Conservation (phyloP, 2,888 invertebrate species). For the Dysmachus trigonus region DNA sequence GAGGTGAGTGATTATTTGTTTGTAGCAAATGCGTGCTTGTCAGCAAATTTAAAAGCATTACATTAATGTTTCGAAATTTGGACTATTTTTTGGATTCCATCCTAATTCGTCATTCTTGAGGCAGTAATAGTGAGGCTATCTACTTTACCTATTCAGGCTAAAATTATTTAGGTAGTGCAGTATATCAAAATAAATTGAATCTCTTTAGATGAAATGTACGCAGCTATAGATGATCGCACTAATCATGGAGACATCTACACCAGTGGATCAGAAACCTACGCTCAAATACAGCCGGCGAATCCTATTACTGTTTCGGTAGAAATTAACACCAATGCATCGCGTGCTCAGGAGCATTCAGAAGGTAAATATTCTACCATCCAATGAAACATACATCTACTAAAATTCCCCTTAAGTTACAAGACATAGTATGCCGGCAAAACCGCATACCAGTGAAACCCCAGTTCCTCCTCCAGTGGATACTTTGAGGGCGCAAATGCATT, state of each 20-base stretch:
- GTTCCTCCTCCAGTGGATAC: slow-evolving; percentile 70
- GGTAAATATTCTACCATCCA: neutral
- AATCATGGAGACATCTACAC: slow-evolving; percentile 71
- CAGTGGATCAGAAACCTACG: slow-evolving; percentile 86
- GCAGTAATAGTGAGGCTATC: too few species aligned
- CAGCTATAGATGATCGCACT: slow-evolving; percentile 84
- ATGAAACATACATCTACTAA: neutral
- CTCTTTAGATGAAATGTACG: slow-evolving; percentile 84
- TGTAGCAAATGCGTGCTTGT: neutral
- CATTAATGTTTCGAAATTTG: too few species aligned
- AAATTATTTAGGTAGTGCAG: neutral
- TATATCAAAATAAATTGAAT: neutral
- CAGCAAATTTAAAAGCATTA: neutral
- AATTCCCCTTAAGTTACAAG: slow-evolving; percentile 63
- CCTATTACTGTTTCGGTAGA: slow-evolving; percentile 63
- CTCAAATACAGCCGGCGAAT: slow-evolving; percentile 77
- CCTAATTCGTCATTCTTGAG: too few species aligned
- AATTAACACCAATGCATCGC: slow-evolving; percentile 56
- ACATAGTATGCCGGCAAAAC: slow-evolving; percentile 51
- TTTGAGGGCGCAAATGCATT: slow-evolving; percentile 69
- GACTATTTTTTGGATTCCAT: too few species aligned
- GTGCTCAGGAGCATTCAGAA: slow-evolving; percentile 12
- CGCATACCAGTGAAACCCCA: slow-evolving; percentile 53
- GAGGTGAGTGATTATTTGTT: too few species aligned
- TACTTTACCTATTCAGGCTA: neutral